Evolutionary conservation across 2,888 invertebrate species (phyloP).

Genomic region (Limnephilus lunatus): DNA sequence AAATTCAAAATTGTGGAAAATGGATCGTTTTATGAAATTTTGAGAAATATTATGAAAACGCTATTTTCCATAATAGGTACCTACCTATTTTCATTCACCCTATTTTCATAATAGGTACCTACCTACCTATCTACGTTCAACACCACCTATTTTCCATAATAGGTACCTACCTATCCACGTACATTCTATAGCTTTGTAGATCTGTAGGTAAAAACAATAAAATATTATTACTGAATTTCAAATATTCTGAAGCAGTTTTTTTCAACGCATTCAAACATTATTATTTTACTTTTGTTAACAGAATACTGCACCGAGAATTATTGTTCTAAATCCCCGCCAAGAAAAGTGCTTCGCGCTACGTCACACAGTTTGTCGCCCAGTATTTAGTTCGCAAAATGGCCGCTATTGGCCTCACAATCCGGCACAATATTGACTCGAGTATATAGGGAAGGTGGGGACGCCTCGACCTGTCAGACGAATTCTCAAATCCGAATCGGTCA

Average conservation of each 20-base stretch:
- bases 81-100: not conserved
- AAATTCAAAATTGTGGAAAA: too few species aligned
- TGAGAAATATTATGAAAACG: too few species aligned
- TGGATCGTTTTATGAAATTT: too few species aligned
- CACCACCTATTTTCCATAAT: not conserved
- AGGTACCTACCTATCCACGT: not conserved
- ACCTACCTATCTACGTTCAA: too few species aligned
- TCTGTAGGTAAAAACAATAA: not conserved
- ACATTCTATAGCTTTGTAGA: not conserved
- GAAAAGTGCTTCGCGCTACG: not conserved
- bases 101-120: not conserved
- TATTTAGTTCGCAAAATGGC: constrained; percentile 20
- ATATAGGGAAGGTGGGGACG: constrained; percentile 36
- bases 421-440: constrained; percentile 35
- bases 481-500: not conserved
- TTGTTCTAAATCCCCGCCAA: not conserved
- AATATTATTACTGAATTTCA: not conserved
- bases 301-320: not conserved
- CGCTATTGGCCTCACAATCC: not conserved
- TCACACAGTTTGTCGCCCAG: not conserved
- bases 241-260: not conserved
- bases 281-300: not conserved
- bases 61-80: too few species aligned
- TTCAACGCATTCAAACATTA: not conserved
- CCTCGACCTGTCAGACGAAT: constrained; percentile 38